Base-by-base conservation (phyloP, 2,113 vertebrate species). In the Daphoenositta chrysoptera region DNA sequence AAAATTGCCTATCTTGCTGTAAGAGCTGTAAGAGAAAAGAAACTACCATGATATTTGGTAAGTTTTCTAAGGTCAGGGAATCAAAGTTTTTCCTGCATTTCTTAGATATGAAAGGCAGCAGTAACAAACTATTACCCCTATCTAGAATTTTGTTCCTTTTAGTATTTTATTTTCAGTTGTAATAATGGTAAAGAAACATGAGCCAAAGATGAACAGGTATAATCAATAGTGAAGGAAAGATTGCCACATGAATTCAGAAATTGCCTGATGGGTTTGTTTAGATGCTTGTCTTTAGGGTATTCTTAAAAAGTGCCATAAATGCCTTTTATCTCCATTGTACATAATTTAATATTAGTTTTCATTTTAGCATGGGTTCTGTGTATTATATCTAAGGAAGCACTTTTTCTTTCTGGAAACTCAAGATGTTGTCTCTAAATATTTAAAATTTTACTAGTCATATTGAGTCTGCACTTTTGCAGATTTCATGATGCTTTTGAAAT, bases 101-200 rank as follows among this genome's bases (percentile, higher is more conserved):
- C 45, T 66, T 66, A 66, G 44, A 28, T 54, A 26, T 31, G 5
- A 51, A 47, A 81, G 15, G 15, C 17, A 85, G 15, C 30, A 94
- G 9, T 31, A 27, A 56, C 9, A 83, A 65, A 51, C 7, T n/a
- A 2, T 33, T 51, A 37, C 1, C 1, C 14, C 2, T 30, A 4
- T 9, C 7, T 33, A 60, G 30, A 80, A 1, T 9, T 83, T 56
- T 3, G 27, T 87, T 64, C 19, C 23, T 87, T 65, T 65, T 24
- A 42, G 19, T 19, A 39, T 73, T 86, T 76, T 61, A 31, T 73
- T 89, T 89, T 93, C 65, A 33, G 1, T 44, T 63, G 22, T 35
- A 82, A 50, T 42, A 78, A 66, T 23, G 19, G 6, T 40, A 73
- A 81, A 70, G 56, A 56, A 91, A 53, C 17, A 60, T 19, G 5